A percentile compares a stretch with the other conserved stretches of the same genome.
phyloP scores from a whole-genome alignment of 2,797 vertebrate genomes.

The Dallia pectoralis region DNA sequence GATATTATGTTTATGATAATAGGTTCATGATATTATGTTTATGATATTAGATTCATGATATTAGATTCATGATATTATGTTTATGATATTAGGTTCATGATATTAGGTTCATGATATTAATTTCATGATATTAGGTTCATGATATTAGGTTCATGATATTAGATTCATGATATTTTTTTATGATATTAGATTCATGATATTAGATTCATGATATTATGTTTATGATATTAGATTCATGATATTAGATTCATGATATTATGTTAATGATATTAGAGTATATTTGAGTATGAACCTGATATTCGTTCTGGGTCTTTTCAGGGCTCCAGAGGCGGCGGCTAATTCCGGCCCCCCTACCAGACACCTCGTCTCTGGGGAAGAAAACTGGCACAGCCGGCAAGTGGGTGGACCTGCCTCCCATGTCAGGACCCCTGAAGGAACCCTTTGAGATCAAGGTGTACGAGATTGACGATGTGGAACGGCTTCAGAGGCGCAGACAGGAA shows the following conservation, averaged over 20 bases:
- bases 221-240: slow-evolving; percentile 42
- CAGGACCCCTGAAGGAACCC: slow-evolving; percentile 90
- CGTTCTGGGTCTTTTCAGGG: slow-evolving; percentile 58
- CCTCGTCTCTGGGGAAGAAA: slow-evolving; percentile 88
- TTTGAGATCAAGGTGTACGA: slow-evolving; percentile 99
- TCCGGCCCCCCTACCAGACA: slow-evolving; percentile 89
- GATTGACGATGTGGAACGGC: slow-evolving; percentile 94
- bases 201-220: slow-evolving; percentile 39
- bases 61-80: slow-evolving; percentile 52
- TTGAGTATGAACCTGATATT: too few species aligned
- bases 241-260: slow-evolving; percentile 37
- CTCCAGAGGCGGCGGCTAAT: slow-evolving; percentile 93
- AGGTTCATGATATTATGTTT: slow-evolving; percentile 41
- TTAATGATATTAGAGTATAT: slow-evolving; percentile 53
- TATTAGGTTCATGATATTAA: slow-evolving; percentile 50
- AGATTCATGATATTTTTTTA: too few species aligned
- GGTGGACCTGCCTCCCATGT: slow-evolving; percentile 94
- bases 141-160: slow-evolving; percentile 48
- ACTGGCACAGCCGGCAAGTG: slow-evolving; percentile 86
- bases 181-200: too few species aligned
- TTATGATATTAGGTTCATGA: too few species aligned
- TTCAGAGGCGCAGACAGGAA: slow-evolving; percentile 88
- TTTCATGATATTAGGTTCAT: too few species aligned
- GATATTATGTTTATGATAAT: too few species aligned
- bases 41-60: slow-evolving; percentile 45